A percentile compares a stretch with the other conserved stretches of the same genome.
phyloP scores from a whole-genome alignment of 2,797 vertebrate species.

The Malurus splendens region DNA sequence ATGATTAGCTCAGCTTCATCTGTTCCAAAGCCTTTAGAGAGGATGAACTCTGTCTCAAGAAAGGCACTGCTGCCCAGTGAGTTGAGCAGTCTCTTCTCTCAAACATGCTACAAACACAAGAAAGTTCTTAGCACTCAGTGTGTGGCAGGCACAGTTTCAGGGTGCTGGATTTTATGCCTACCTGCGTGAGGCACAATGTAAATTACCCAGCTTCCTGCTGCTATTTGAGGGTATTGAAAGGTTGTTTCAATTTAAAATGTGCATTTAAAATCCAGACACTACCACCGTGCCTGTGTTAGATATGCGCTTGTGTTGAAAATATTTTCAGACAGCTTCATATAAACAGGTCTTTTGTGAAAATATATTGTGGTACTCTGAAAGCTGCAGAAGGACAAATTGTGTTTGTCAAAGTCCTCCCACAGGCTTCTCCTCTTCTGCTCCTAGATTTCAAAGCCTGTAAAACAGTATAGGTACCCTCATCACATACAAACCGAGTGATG shows the following conservation, averaged over 20 bases:
- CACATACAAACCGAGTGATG: neutral
- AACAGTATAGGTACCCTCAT: neutral
- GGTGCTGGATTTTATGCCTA: neutral
- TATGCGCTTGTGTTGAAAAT: neutral
- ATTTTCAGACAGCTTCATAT: constrained; percentile 1
- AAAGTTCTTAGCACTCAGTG: neutral
- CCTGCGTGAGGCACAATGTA: neutral
- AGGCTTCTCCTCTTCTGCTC: neutral
- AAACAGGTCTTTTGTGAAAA: neutral
- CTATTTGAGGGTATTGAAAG: constrained; percentile 3
- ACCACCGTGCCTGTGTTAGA: neutral
- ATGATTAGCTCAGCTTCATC: constrained; percentile 43
- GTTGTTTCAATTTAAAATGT: constrained; percentile 31
- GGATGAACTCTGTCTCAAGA: neutral
- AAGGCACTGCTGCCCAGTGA: neutral
- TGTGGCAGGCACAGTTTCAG: neutral
- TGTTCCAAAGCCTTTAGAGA: neutral
- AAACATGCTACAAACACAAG: neutral
- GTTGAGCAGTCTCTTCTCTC: neutral
- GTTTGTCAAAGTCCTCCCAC: neutral
- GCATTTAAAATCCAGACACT: neutral
- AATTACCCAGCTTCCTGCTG: neutral
- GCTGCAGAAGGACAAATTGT: neutral
- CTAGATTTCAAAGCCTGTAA: neutral
- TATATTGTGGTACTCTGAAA: neutral